Base-by-base conservation (phyloP, 2,888 invertebrate species). In the Phymatocera aterrima region DNA sequence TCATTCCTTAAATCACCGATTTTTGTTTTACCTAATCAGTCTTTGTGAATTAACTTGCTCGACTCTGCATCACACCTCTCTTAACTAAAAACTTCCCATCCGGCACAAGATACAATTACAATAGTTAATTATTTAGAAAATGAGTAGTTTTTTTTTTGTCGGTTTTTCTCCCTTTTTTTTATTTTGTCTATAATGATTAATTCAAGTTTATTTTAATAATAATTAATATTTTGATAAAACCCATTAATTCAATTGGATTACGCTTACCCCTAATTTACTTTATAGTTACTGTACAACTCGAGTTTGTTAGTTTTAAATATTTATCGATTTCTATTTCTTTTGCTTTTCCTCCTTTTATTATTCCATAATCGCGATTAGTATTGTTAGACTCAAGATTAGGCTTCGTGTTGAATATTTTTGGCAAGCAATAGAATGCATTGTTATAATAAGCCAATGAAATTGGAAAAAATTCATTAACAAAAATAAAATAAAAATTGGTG, bases 21-120 rank as follows among this genome's bases (percentile, higher is more conserved):
- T 81, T 80, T 81, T 78, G 81, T 82, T 83, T 84, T 83, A 86
- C 80, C 85, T 86, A 86, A 85, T 86, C 86, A 86, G 86, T 86
- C 86, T 86, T 86, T 84, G 83, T 83, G 83, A 84, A 82, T 83
- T 83, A 80, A 77, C 77, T 65, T 77, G 77, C 77, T 77, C 77
- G 48, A 77, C 65, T 46, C 77, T 77, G 60, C 60, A 61, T 60
- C 77, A 72, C 31, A 54, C 72, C 72, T 72, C 72, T n/a, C n/a
- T n/a, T 72, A 72, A 72, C 48, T 75, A 75, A 21, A 75, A 57
- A 28, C 75, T 75, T 75, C 75, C 75, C 57, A 75, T 75, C 75
- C 75, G 75, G 75, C 75, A 75, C 75, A 75, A 75, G 75, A 75
- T 57, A 75, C 75, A 40, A 57, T 75, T 75, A 60, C 54, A 75